phyloP scores from a whole-genome alignment of 1,140 invertebrate species.

The Pseudomyrmex pallidus region DNA sequence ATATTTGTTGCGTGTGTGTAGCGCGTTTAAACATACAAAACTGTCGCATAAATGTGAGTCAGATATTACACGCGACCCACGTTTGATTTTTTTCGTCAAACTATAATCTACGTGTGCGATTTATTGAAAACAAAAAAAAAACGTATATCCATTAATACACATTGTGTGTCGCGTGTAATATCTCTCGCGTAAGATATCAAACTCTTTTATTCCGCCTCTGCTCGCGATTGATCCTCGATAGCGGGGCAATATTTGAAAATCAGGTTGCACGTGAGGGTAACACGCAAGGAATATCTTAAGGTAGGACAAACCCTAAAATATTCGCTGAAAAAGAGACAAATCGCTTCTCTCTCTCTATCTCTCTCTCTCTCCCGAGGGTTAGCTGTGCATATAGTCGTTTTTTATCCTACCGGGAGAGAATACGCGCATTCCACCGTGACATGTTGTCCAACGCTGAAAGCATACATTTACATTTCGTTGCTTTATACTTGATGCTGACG shows the following conservation, averaged over 20 bases:
- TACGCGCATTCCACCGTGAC: conserved; percentile 30
- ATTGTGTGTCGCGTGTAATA: too few species aligned
- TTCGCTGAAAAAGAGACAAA: conserved; percentile 58
- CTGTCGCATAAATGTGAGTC: too few species aligned
- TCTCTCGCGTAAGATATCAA: background rate
- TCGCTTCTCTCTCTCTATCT: background rate
- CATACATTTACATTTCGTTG: conserved; percentile 34
- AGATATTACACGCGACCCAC: too few species aligned
- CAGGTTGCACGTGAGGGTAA: conserved; percentile 48
- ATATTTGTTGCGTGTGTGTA: too few species aligned
- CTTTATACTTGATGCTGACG: conserved; percentile 23
- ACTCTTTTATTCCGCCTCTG: conserved; percentile 20
- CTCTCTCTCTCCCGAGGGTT: background rate
- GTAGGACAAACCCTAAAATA: conserved; percentile 14
- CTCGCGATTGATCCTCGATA: conserved; percentile 38
- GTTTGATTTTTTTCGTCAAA: too few species aligned
- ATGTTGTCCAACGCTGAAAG: conserved; percentile 16
- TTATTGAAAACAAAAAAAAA: too few species aligned
- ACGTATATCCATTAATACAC: too few species aligned
- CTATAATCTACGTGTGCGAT: too few species aligned
- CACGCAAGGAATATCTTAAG: conserved; percentile 58
- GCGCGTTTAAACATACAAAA: too few species aligned
- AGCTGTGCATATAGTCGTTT: background rate
- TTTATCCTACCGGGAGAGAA: conserved; percentile 22
- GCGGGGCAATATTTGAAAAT: conserved; percentile 39